Evolutionary conservation across 2,113 vertebrate species (phyloP), one percentile per base, ranked within the genome.

Genomic region (Lanius collurio): DNA sequence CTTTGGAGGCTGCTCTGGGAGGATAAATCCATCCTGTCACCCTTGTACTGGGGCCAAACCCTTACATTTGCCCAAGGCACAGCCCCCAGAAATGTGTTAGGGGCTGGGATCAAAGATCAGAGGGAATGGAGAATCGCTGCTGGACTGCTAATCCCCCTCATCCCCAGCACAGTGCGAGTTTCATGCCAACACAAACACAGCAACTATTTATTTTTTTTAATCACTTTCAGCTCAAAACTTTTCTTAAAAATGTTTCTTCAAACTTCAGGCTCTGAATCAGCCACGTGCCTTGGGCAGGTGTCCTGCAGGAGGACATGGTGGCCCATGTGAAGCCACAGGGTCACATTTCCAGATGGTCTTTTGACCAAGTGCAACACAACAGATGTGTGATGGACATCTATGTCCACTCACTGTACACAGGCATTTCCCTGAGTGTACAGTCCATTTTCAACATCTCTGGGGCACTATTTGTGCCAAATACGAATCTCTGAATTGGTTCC

Each of bases 321-420:
- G 10, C 57, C 44, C 35, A 12, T 0, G 0, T 5, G 14, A 53
- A 85, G 47, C 28, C 12, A 1, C 28, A 24, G 39, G 23, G n/a
- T 91, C 23, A 28, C 22, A 24, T 31, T 6, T 5, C 35, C 56
- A 44, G 68, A 9, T 37, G n/a, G 30, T 12, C 4, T 0, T 50
- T 49, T 14, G 41, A 44, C 37, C 64, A 78, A 84, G 31, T 2
- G 7, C 39, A 53, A 15, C 47, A 22, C 68, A 50, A 3, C 2
- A 46, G 31, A 19, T 5, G 11, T 5, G 9, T 21, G 49, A 39
- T 11, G 55, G 47, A 57, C 39, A 33, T 14, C 7, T 55, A 39
- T 56, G 27, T 56, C 47, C 24, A 5, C 41, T 68, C 53, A 2
- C 41, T 20, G 4, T 5, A 13, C 11, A 8, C 3, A 33, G 18